Evolutionary conservation across 2,113 vertebrate genomes (phyloP).

Genomic region (Shinisaurus crocodilurus): DNA sequence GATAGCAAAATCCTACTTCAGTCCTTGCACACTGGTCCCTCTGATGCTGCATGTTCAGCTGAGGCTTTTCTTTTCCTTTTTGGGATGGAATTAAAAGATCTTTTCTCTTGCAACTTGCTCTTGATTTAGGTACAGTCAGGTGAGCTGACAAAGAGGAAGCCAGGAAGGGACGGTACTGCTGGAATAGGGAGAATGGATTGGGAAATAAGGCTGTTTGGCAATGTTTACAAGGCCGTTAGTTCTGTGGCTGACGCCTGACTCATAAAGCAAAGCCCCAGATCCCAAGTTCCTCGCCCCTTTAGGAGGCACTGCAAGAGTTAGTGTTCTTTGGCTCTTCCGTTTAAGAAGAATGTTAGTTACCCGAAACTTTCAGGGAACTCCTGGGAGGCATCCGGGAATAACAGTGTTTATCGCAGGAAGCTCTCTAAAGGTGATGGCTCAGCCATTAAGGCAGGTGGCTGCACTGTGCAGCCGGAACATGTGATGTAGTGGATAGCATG

Average conservation of each 20-base stretch:
- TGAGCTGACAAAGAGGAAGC: not conserved
- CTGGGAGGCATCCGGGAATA: not conserved
- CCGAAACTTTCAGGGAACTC: not conserved
- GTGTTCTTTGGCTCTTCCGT: not conserved
- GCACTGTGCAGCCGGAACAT: not conserved
- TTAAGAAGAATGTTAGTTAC: not conserved
- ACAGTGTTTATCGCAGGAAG: not conserved
- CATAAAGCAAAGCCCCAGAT: not conserved
- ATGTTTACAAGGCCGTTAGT: no score
- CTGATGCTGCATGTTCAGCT: not conserved
- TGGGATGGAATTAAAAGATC: not conserved
- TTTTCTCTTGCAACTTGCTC: not conserved
- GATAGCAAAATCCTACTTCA: not conserved
- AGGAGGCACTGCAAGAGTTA: not conserved
- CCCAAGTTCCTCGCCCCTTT: not conserved
- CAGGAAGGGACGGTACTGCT: not conserved
- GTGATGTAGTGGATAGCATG: not conserved
- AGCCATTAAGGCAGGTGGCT: not conserved
- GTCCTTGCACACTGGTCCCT: not conserved
- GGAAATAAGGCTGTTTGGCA: not conserved
- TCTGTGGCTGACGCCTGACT: not conserved
- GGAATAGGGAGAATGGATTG: not conserved
- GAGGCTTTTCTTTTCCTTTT: not conserved
- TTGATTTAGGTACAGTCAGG: not conserved
- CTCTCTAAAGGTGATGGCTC: not conserved